Evolutionary conservation across 2,888 invertebrate species (phyloP).

Genomic region (Thalpophila matura): DNA sequence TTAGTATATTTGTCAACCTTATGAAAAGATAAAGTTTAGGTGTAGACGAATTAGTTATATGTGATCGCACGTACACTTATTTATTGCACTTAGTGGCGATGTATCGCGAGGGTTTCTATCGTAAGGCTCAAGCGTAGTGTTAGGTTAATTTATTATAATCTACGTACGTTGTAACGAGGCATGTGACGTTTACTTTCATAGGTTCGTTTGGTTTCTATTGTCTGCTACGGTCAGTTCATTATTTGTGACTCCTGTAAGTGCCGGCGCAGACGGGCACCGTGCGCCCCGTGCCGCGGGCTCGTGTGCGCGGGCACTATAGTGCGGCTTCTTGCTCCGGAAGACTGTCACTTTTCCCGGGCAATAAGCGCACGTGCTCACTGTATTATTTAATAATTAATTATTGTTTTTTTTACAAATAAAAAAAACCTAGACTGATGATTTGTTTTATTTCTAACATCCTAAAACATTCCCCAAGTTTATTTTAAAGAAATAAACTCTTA

Average conservation of each 20-base stretch:
- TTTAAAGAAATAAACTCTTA: no score
- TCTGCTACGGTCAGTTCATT: constrained; percentile 66
- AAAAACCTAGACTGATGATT: constrained; percentile 85
- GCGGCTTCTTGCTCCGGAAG: constrained; percentile 90
- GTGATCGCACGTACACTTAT: constrained; percentile 84
- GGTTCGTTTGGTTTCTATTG: constrained; percentile 58
- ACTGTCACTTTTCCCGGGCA: constrained; percentile 89
- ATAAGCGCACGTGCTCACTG: constrained; percentile 87
- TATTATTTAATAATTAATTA: constrained; percentile 83
- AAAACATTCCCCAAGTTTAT: neutral
- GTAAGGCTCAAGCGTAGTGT: constrained; percentile 74
- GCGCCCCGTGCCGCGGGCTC: constrained; percentile 10
- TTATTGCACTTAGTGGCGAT: constrained; percentile 77
- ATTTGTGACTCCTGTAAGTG: constrained; percentile 60
- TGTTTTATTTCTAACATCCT: constrained; percentile 66
- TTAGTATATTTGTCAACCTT: constrained; percentile 74
- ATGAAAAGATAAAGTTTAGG: constrained; percentile 72
- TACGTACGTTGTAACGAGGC: constrained; percentile 32
- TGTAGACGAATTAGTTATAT: constrained; percentile 77
- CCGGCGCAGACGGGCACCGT: constrained; percentile 38
- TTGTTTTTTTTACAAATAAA: constrained; percentile 89
- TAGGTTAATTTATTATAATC: constrained; percentile 68
- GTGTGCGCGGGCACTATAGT: constrained; percentile 58
- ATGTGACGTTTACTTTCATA: constrained; percentile 46
- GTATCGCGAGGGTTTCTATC: constrained; percentile 61